These are phyloP conservation scores for Drosophila nr. perissopoda DNA, from an alignment of 2,888 invertebrate genomes.

Conservation along the genomic window DNA sequence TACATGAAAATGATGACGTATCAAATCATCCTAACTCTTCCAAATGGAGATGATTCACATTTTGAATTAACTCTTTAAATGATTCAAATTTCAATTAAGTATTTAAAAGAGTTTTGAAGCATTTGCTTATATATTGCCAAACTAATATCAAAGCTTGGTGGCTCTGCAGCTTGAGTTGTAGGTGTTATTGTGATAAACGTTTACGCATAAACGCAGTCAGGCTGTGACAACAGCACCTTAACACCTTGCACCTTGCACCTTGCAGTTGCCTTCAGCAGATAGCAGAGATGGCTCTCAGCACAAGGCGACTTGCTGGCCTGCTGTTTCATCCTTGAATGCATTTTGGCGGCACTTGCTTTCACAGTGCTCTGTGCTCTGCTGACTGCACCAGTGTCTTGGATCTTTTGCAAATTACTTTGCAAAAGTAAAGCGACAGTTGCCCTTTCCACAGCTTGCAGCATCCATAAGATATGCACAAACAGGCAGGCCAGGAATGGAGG, in stretches of 20 bases:
- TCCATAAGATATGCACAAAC: constrained; percentile 58
- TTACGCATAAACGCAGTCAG: constrained; percentile 55
- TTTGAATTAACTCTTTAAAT: not conserved
- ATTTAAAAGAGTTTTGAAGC: not conserved
- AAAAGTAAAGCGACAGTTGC: constrained; percentile 74
- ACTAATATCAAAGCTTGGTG: not conserved
- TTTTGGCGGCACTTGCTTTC: constrained; percentile 77
- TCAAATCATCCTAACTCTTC: not conserved
- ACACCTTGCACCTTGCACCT: constrained; percentile 66
- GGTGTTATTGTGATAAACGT: constrained; percentile 25
- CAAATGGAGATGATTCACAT: not conserved
- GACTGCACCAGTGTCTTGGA: constrained; percentile 51
- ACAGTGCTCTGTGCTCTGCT: constrained; percentile 21
- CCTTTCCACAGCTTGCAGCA: constrained; percentile 25
- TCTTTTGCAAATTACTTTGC: constrained; percentile 81
- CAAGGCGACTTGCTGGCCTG: constrained; percentile 34
- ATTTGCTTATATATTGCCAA: not conserved
- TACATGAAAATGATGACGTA: not conserved
- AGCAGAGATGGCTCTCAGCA: constrained; percentile 1
- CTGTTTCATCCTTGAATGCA: constrained; percentile 76
- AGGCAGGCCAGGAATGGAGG: constrained; percentile 20
- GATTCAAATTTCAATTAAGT: not conserved
- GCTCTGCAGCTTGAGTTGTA: not conserved
- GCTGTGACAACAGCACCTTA: constrained; percentile 65
- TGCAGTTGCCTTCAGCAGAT: constrained; percentile 44